A percentile compares a stretch with the other conserved stretches of the same genome.
Evolutionary conservation across 2,797 vertebrate genomes (phyloP).

Genomic region (Crenichthys baileyi): DNA sequence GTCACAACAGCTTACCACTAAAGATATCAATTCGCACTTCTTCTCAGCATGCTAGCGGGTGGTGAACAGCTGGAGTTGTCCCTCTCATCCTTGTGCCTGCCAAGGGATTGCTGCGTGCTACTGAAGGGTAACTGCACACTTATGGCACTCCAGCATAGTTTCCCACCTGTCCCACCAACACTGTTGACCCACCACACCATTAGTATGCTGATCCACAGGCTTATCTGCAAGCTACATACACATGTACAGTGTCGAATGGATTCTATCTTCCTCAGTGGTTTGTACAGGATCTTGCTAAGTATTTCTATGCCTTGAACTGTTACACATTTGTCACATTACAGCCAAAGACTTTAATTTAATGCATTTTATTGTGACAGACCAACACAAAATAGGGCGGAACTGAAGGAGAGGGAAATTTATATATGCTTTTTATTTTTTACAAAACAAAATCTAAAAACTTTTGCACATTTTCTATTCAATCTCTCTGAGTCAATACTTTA

Average conservation of each 20-base stretch:
- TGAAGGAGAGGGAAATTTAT: neutral
- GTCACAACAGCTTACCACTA: constrained; percentile 60
- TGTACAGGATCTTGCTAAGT: neutral
- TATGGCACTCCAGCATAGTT: constrained; percentile 26
- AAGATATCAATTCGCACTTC: constrained; percentile 62
- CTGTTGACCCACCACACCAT: constrained; percentile 57
- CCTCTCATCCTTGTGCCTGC: constrained; percentile 54
- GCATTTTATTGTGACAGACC: neutral
- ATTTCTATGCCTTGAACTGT: neutral
- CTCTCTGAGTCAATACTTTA: neutral
- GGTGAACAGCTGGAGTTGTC: constrained; percentile 60
- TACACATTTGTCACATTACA: neutral
- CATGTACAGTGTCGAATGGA: constrained; percentile 28
- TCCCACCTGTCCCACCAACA: constrained; percentile 57
- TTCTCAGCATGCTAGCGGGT: constrained; percentile 34
- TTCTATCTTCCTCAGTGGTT: neutral
- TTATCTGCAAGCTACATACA: constrained; percentile 26
- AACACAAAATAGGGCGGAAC: neutral
- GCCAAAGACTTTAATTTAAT: neutral
- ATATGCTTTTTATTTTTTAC: neutral
- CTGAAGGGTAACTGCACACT: constrained; percentile 50
- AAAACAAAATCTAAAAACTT: neutral
- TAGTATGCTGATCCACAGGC: constrained; percentile 33
- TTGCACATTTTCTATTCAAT: neutral
- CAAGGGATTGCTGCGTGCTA: constrained; percentile 22